Percentiles rank a stretch among this genome's conserved stretches.
Conservation (phyloP, 2,113 vertebrate genomes). For the Pongo abelii region DNA sequence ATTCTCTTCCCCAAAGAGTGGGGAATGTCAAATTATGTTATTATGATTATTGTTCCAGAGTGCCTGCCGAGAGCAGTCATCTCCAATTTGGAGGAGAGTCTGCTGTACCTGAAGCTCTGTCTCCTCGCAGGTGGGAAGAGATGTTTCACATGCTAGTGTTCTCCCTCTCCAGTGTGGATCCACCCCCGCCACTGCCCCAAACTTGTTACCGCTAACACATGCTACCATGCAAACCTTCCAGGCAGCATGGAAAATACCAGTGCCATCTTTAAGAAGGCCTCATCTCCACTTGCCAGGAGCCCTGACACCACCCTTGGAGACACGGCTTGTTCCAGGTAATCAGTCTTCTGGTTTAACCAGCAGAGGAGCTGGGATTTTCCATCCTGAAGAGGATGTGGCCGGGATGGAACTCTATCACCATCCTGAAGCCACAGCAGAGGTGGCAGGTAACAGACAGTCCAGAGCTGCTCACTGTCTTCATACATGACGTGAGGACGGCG, state of each 20-base stretch:
- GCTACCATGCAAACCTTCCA: not conserved
- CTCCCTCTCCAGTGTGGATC: not conserved
- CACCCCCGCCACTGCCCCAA: not conserved
- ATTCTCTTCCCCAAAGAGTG: not conserved
- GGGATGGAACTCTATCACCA: not conserved
- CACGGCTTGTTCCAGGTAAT: fast-evolving
- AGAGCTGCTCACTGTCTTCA: not conserved
- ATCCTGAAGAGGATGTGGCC: not conserved
- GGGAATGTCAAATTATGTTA: slow-evolving; percentile 25
- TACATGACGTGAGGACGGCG: fast-evolving
- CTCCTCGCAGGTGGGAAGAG: not conserved
- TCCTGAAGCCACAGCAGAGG: not conserved
- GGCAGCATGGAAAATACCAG: fast-evolving
- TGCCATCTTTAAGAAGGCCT: not conserved
- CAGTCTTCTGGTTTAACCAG: not conserved
- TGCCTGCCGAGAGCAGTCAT: not conserved
- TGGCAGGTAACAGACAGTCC: not conserved
- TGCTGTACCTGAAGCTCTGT: not conserved
- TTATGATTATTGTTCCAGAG: not conserved
- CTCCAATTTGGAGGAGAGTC: not conserved
- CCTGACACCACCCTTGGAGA: not conserved
- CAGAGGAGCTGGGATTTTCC: not conserved
- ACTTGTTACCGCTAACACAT: fast-evolving
- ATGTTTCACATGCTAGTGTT: fast-evolving
- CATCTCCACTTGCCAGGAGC: not conserved